Evolutionary conservation across 1,140 invertebrate genomes (phyloP).

Genomic region (Papilio dardanus): DNA sequence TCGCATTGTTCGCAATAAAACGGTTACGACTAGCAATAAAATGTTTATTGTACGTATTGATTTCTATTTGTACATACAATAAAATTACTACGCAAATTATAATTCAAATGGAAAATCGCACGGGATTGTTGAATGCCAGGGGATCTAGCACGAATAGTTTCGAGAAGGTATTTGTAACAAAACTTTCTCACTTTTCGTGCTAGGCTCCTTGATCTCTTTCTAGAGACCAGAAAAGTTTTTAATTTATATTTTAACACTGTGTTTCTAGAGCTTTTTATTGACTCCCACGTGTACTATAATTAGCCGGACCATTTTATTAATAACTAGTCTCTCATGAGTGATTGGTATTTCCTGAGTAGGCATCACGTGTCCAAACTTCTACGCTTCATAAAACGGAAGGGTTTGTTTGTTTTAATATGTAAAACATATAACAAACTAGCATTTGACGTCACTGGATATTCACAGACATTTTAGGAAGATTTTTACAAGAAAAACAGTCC

Average conservation of each 20-base stretch:
- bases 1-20: conserved; percentile 5
- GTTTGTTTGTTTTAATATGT: neutral
- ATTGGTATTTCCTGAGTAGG: neutral
- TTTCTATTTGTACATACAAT: conserved; percentile 14
- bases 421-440: neutral
- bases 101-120: neutral
- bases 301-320: too few relatives aligned
- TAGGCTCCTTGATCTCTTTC: too few relatives aligned
- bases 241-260: too few relatives aligned
- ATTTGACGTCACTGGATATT: neutral
- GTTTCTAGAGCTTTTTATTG: too few relatives aligned
- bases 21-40: conserved; percentile 9
- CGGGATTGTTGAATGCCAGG: too few relatives aligned
- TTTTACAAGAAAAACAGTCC: neutral
- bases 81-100: conserved; percentile 11
- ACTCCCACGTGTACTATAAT: too few relatives aligned
- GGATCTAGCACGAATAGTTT: too few relatives aligned
- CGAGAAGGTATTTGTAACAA: too few relatives aligned
- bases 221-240: too few relatives aligned
- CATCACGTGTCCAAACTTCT: neutral
- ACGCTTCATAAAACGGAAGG: neutral
- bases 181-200: too few relatives aligned
- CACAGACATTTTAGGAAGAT: neutral
- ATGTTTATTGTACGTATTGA: conserved; percentile 20
- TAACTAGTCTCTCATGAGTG: neutral